Conservation (phyloP, 2,113 vertebrate genomes). For the Vimba vimba region DNA sequence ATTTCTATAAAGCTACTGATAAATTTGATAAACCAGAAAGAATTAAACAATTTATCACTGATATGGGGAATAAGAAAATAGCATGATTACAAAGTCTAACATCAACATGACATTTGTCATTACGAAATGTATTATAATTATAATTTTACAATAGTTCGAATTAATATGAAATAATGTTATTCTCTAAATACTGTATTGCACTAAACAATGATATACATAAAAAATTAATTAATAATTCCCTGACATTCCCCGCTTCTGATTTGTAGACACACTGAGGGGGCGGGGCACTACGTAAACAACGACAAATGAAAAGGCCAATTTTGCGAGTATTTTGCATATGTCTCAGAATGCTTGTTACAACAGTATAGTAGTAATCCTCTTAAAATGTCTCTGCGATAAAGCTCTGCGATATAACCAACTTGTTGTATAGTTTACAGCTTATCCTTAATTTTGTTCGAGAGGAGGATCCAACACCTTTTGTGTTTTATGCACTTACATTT, state of each 20-base stretch:
- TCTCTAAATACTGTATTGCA: neutral
- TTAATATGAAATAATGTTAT: neutral
- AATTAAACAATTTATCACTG: neutral
- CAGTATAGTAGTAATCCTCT: neutral
- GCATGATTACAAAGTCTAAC: neutral
- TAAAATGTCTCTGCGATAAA: neutral
- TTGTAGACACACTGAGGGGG: neutral
- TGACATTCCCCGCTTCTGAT: neutral
- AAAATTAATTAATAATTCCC: no score
- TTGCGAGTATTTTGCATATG: no score
- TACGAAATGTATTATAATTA: neutral
- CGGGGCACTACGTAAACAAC: neutral
- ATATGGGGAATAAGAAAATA: neutral
- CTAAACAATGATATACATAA: neutral
- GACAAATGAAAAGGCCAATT: slow-evolving; percentile 5
- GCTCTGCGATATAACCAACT: neutral
- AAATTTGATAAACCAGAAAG: neutral
- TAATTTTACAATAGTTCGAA: neutral
- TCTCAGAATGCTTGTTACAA: neutral
- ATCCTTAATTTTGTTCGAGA: no score
- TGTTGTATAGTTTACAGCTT: neutral
- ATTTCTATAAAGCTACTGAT: neutral
- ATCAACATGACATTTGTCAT: no score
- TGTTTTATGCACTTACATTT: no score
- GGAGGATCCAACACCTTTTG: neutral